phyloP scores from a whole-genome alignment of 2,888 invertebrate species.

The Rosalia funebris region DNA sequence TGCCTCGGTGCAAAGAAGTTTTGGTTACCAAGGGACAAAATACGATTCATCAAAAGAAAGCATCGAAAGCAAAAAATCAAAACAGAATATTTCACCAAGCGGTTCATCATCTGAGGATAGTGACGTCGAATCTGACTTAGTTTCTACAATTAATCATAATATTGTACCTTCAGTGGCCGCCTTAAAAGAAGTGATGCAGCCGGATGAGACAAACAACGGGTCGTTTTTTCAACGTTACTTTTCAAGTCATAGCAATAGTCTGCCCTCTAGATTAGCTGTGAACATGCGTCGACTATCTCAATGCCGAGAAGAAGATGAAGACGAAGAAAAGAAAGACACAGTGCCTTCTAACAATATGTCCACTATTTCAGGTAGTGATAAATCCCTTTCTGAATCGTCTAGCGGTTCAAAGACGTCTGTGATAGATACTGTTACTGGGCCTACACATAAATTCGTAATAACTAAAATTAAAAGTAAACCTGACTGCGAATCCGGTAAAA shows the following conservation, averaged over 20 bases:
- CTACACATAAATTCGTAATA: constrained; percentile 69
- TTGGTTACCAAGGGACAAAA: background rate
- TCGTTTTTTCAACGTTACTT: constrained; percentile 79
- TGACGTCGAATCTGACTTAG: constrained; percentile 73
- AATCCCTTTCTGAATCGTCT: constrained; percentile 59
- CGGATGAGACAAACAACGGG: constrained; percentile 64
- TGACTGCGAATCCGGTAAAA: constrained; percentile 25
- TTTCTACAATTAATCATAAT: constrained; percentile 74
- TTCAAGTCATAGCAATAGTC: constrained; percentile 76
- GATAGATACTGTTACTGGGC: constrained; percentile 62
- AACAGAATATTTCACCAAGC: constrained; percentile 35
- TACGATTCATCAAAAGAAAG: background rate
- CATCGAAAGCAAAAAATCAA: background rate
- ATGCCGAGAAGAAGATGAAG: constrained; percentile 86
- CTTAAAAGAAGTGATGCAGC: constrained; percentile 71
- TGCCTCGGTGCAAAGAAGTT: constrained; percentile 26
- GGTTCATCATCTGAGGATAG: constrained; percentile 58
- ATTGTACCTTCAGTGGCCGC: constrained; percentile 76
- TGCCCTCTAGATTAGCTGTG: constrained; percentile 71
- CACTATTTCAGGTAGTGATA: constrained; percentile 62
- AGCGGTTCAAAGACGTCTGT: constrained; percentile 63
- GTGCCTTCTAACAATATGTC: constrained; percentile 56
- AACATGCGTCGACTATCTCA: constrained; percentile 79
- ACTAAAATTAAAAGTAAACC: constrained; percentile 62
- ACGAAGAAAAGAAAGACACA: constrained; percentile 66